These are phyloP conservation scores for Dendrocincla fuliginosa DNA, from an alignment of 2,797 vertebrate genomes.

Conservation along the genomic window DNA sequence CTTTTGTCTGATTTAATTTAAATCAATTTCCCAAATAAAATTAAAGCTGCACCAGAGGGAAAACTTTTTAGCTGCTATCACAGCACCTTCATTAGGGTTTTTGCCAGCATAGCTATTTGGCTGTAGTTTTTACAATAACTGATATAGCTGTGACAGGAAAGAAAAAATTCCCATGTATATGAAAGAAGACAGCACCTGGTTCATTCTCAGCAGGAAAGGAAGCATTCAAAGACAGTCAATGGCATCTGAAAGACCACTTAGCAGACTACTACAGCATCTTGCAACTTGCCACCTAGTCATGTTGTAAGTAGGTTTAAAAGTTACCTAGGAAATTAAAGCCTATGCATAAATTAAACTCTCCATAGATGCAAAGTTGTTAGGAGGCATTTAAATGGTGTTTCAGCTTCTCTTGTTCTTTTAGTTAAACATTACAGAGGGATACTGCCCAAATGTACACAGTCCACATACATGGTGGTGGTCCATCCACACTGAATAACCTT, in stretches of 20 bases:
- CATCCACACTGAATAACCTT: fast-evolving
- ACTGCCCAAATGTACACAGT: not conserved
- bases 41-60: conserved; percentile 61
- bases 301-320: not conserved
- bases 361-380: not conserved
- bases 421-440: not conserved
- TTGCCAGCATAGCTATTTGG: conserved; percentile 44
- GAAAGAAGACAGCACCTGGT: not conserved
- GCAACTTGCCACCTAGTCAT: not conserved
- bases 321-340: not conserved
- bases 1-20: conserved; percentile 59
- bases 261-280: not conserved
- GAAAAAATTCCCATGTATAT: not conserved
- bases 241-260: not conserved
- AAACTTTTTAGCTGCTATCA: conserved; percentile 40
- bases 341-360: fast-evolving
- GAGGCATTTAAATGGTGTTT: not conserved
- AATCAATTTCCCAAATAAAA: conserved; percentile 59
- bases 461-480: fast-evolving
- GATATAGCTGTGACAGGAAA: not conserved
- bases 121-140: not conserved
- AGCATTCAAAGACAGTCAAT: not conserved
- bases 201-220: not conserved
- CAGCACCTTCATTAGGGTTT: conserved; percentile 53
- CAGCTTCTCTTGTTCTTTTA: not conserved